Evolutionary conservation across 2,888 invertebrate genomes (phyloP).

Genomic region (Actias luna): DNA sequence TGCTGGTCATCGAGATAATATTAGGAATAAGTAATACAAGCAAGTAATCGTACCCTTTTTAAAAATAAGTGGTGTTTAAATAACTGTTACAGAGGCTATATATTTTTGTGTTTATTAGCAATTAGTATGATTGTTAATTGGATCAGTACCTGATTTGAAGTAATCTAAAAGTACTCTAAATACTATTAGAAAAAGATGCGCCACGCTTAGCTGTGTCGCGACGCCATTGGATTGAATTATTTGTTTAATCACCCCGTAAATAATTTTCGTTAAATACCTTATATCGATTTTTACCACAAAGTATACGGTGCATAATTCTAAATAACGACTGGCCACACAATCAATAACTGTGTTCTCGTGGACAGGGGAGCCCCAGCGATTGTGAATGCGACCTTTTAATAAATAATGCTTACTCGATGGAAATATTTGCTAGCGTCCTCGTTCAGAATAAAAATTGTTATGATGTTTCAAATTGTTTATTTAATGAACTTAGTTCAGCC

Average conservation of each 20-base stretch:
- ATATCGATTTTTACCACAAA: background rate
- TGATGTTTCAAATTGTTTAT: constrained; percentile 26
- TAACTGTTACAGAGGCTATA: background rate
- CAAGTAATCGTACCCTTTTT: background rate
- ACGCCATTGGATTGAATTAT: too few relatives aligned
- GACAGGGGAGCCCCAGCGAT: background rate
- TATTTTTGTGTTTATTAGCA: too few relatives aligned
- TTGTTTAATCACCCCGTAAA: too few relatives aligned
- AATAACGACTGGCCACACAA: background rate
- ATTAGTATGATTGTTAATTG: too few relatives aligned
- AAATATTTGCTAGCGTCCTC: constrained; percentile 37
- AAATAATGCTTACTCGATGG: constrained; percentile 35
- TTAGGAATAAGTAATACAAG: background rate
- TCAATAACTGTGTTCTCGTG: background rate
- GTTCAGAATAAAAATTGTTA: constrained; percentile 28
- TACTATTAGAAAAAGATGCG: too few relatives aligned
- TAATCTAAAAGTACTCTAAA: too few relatives aligned
- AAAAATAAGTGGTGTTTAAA: background rate
- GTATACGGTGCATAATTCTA: background rate
- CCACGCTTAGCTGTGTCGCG: too few relatives aligned
- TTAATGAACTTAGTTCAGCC: constrained; percentile 22
- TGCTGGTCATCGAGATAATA: background rate
- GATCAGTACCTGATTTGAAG: too few relatives aligned
- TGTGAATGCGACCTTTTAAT: constrained; percentile 20
- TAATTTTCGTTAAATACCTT: background rate